phyloP scores from a whole-genome alignment of 53 echinoderm and acorn worm species.

The Echinometra lucunter region DNA sequence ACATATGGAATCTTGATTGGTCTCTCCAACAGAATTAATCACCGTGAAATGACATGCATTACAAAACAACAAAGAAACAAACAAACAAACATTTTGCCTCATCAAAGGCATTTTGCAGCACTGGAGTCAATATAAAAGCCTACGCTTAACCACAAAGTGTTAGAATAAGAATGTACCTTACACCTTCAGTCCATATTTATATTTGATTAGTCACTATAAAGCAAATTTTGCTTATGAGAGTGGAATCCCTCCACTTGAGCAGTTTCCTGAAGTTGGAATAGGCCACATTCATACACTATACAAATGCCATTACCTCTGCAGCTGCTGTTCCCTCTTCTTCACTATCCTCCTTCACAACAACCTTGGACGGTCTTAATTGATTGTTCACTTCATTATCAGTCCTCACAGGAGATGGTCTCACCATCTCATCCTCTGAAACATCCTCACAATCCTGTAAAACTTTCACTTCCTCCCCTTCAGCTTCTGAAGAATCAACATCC shows the following conservation, averaged over 20 bases:
- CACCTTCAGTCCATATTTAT: background rate
- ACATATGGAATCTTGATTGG: too few relatives aligned
- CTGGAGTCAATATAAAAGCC: too few relatives aligned
- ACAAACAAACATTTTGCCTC: too few relatives aligned
- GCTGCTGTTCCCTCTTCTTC: constrained; percentile 22
- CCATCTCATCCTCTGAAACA: constrained; percentile 49
- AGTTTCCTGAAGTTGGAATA: background rate
- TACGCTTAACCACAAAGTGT: too few relatives aligned
- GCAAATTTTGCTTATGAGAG: background rate
- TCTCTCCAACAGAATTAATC: too few relatives aligned
- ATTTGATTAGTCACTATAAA: background rate
- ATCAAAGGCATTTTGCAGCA: too few relatives aligned
- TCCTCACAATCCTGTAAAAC: constrained; percentile 61
- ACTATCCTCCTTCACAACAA: background rate
- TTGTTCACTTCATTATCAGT: background rate
- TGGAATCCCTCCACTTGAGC: background rate
- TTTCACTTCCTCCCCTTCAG: constrained; percentile 12
- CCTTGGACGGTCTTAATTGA: background rate
- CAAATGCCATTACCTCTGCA: background rate
- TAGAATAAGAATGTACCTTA: too few relatives aligned
- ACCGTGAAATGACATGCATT: too few relatives aligned
- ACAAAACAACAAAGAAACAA: background rate
- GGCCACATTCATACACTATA: background rate
- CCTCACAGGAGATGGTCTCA: constrained; percentile 44
- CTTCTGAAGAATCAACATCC: constrained; percentile 56